phyloP scores from a whole-genome alignment of 2,888 invertebrate species.

The Acholoe squamosa region DNA sequence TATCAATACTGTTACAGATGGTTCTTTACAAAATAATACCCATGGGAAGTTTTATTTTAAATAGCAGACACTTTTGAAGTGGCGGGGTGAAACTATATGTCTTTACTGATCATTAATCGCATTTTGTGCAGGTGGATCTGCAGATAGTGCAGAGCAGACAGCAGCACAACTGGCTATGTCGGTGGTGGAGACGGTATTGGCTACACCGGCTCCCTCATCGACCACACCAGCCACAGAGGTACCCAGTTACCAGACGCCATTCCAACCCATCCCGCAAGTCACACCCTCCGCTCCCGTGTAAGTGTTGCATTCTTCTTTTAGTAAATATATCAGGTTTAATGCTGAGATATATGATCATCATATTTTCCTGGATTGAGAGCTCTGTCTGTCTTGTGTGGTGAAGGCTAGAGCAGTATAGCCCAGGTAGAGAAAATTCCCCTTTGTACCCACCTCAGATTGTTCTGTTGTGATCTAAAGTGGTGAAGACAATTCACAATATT shows the following conservation, averaged over 20 bases:
- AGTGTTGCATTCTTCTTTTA: background rate
- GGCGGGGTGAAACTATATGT: too few relatives aligned
- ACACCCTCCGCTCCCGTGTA: conserved; percentile 52
- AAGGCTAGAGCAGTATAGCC: background rate
- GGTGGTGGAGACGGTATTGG: conserved; percentile 67
- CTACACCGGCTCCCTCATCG: conserved; percentile 48
- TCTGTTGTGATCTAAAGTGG: background rate
- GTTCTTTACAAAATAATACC: too few relatives aligned
- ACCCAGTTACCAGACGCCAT: conserved; percentile 19
- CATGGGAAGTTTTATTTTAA: too few relatives aligned
- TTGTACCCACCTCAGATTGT: background rate
- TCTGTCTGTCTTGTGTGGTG: background rate
- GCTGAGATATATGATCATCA: too few relatives aligned
- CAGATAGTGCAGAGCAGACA: background rate
- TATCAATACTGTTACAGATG: background rate
- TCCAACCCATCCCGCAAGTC: conserved; percentile 53
- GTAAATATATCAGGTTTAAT: background rate
- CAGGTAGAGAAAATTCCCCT: conserved; percentile 8
- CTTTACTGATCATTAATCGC: too few relatives aligned
- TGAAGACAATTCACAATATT: too few relatives aligned
- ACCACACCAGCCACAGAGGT: conserved; percentile 11
- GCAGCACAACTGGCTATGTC: conserved; percentile 48
- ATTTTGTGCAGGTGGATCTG: background rate
- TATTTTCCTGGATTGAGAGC: background rate
- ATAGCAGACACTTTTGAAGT: too few relatives aligned